Evolutionary conservation across 92 coral and sea anemone species (phyloP).

Genomic region (Heteractis magnifica): DNA sequence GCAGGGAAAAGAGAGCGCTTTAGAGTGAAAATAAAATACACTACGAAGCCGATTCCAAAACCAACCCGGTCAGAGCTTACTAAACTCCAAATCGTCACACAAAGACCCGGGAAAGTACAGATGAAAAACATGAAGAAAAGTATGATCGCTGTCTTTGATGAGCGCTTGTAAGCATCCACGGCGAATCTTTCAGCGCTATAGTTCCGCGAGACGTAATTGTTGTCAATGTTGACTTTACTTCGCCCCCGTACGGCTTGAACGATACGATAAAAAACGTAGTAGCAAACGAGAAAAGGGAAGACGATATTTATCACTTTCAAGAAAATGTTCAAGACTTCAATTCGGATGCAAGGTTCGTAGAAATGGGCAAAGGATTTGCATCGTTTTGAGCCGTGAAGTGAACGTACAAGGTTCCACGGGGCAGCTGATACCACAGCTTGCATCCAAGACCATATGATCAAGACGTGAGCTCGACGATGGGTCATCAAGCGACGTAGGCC

Average conservation of each 20-base stretch:
- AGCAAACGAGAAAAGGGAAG: conserved; percentile 55
- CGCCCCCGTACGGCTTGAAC: conserved; percentile 69
- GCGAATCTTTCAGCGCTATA: conserved; percentile 86
- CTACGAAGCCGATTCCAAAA: conserved; percentile 52
- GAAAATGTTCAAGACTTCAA: conserved; percentile 43
- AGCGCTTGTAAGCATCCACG: conserved; percentile 81
- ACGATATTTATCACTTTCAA: conserved; percentile 47
- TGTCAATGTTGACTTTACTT: conserved; percentile 69
- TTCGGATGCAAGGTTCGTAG: conserved; percentile 56
- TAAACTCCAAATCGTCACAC: conserved; percentile 45
- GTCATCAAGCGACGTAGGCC: conserved; percentile 73
- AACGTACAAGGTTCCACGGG: conserved; percentile 60
- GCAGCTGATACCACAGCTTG: conserved; percentile 62
- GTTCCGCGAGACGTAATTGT: conserved; percentile 77
- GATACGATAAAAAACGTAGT: conserved; percentile 70
- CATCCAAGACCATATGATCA: conserved; percentile 69
- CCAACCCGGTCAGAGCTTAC: conserved; percentile 37
- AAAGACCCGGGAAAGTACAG: conserved; percentile 64
- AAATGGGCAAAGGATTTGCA: conserved; percentile 63
- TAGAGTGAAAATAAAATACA: conserved; percentile 64
- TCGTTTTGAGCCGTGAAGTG: conserved; percentile 23
- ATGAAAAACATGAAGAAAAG: conserved; percentile 67
- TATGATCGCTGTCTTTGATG: conserved; percentile 80
- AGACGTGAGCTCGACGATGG: conserved; percentile 46
- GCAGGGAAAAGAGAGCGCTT: conserved; percentile 81